These are phyloP conservation scores for Leptopilina boulardi DNA, from an alignment of 1,140 invertebrate species.

Conservation along the genomic window DNA sequence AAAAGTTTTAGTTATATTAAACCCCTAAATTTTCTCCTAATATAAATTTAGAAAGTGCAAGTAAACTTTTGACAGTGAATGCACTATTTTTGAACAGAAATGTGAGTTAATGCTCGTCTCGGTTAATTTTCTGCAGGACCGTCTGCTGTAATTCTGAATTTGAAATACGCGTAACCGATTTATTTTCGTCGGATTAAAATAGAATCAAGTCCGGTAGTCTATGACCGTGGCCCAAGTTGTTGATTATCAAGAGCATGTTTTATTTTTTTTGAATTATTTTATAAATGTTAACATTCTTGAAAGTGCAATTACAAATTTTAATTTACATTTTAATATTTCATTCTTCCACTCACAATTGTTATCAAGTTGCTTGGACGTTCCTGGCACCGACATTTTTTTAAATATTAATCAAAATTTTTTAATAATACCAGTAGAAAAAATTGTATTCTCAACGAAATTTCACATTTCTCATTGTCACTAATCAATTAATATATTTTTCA, in stretches of 20 bases:
- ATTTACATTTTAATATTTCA: not conserved
- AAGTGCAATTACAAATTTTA: not conserved
- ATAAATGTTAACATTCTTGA: not conserved
- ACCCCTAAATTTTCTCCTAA: not conserved
- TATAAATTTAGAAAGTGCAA: not conserved
- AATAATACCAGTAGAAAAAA: too few species aligned
- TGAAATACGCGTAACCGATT: conserved; percentile 6
- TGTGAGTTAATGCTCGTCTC: not conserved
- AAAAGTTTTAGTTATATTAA: too few species aligned
- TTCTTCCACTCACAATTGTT: conserved; percentile 52
- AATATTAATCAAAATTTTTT: too few species aligned
- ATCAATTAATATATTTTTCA: not conserved
- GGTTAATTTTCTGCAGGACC: not conserved
- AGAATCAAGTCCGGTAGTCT: conserved; percentile 12
- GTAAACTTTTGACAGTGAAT: not conserved
- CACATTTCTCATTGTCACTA: not conserved
- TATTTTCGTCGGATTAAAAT: conserved; percentile 27
- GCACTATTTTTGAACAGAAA: not conserved
- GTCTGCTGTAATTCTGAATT: conserved; percentile 13
- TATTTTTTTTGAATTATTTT: not conserved
- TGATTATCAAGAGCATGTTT: conserved; percentile 12
- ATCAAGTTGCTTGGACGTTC: conserved; percentile 55
- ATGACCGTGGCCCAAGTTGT: not conserved
- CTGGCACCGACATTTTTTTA: conserved; percentile 34
- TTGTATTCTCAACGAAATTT: too few species aligned